Evolutionary conservation across 2,113 vertebrate species (phyloP).

Genomic region (Pimephales promelas): DNA sequence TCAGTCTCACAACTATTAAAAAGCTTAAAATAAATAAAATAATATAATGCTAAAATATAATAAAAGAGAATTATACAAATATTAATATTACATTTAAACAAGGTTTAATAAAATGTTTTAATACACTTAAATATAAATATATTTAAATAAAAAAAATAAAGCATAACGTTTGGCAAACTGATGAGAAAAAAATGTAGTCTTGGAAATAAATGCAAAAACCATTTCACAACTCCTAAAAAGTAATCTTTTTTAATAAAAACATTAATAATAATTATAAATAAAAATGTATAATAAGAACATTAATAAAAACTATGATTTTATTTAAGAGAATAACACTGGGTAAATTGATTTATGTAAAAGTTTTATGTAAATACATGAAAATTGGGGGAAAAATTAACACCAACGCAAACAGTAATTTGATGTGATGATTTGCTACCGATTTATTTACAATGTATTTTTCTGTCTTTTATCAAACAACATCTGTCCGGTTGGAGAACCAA

Average conservation of each 20-base stretch:
- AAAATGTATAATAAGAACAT: neutral
- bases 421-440: slow-evolving; percentile 43
- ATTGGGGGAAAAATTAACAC: neutral
- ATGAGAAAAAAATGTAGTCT: neutral
- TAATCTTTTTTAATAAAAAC: neutral
- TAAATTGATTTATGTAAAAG: neutral
- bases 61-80: neutral
- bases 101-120: neutral
- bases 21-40: neutral
- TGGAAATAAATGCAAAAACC: neutral
- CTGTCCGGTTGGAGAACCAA: slow-evolving; percentile 72
- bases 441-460: slow-evolving; percentile 66
- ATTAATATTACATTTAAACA: neutral
- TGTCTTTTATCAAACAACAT: slow-evolving; percentile 75
- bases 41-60: neutral
- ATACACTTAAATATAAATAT: no score
- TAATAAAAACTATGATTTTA: no score
- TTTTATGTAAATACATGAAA: neutral
- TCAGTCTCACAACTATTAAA: neutral
- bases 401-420: neutral
- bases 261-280: neutral
- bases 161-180: neutral
- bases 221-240: neutral
- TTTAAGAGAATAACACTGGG: neutral
- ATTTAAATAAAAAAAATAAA: neutral